A percentile compares a stretch with the other conserved stretches of the same genome.
Evolutionary conservation across 2,113 vertebrate species (phyloP).

Genomic region (Phyllostomus hastatus): DNA sequence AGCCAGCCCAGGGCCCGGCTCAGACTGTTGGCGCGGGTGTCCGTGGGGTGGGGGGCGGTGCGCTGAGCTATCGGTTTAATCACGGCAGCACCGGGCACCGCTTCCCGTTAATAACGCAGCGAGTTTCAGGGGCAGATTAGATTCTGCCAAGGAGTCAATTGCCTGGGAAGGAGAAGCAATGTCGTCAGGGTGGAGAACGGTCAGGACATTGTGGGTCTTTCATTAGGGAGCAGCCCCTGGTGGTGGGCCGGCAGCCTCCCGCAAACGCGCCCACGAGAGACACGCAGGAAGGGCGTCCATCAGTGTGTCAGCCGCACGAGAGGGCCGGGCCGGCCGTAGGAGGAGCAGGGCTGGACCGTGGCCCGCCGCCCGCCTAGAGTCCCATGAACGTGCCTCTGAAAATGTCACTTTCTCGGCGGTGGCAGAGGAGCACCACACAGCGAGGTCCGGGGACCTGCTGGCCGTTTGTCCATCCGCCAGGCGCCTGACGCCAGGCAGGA

Average conservation of each 20-base stretch:
- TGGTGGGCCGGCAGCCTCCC: slow-evolving; percentile 71
- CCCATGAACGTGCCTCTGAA: slow-evolving; percentile 26
- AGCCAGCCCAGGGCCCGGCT: fast-evolving
- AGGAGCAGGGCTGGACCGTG: slow-evolving; percentile 43
- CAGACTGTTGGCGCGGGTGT: fast-evolving
- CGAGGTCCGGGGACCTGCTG: slow-evolving; percentile 42
- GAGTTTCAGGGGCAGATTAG: slow-evolving; percentile 85
- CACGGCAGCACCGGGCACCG: slow-evolving; percentile 75
- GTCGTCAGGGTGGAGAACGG: slow-evolving; percentile 56
- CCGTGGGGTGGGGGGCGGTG: neutral
- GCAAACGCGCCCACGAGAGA: slow-evolving; percentile 70
- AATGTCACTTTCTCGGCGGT: slow-evolving; percentile 59
- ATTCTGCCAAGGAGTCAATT: slow-evolving; percentile 84
- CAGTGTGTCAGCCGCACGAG: slow-evolving; percentile 76
- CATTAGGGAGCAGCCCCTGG: slow-evolving; percentile 79
- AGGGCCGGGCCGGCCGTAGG: slow-evolving; percentile 40
- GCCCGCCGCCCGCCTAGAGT: slow-evolving; percentile 24
- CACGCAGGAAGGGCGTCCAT: slow-evolving; percentile 70
- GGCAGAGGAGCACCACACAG: slow-evolving; percentile 54
- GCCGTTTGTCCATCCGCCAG: slow-evolving; percentile 41
- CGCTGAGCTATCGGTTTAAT: slow-evolving; percentile 76
- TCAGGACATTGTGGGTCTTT: slow-evolving; percentile 76
- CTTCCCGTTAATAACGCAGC: slow-evolving; percentile 90
- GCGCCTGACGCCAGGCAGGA: slow-evolving; percentile 49
- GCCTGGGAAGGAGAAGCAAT: slow-evolving; percentile 73